Conservation (phyloP, 2,888 invertebrate species). For the Lacanobia wlatinum region DNA sequence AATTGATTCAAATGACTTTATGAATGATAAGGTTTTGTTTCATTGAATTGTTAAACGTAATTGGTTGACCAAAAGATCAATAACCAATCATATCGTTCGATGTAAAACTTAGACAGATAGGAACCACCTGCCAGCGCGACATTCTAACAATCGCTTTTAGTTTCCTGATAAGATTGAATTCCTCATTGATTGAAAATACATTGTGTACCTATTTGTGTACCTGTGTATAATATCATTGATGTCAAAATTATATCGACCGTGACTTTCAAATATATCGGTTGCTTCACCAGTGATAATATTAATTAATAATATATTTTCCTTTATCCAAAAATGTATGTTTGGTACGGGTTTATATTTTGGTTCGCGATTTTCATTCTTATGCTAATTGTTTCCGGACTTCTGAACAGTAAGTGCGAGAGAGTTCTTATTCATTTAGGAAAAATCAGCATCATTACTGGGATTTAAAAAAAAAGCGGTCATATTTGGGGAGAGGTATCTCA, state of each 20-base stretch:
- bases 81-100: background rate
- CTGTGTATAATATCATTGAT: background rate
- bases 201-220: too few species aligned
- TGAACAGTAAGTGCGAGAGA: background rate
- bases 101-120: background rate
- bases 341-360: constrained; percentile 24
- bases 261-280: constrained; percentile 11
- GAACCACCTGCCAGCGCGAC: too few species aligned
- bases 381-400: background rate
- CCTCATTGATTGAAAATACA: background rate
- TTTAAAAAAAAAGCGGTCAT: background rate
- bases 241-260: constrained; percentile 9
- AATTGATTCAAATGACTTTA: background rate
- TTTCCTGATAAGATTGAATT: constrained; percentile 9
- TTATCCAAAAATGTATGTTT: background rate
- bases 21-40: background rate
- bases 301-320: background rate
- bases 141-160: constrained; percentile 2
- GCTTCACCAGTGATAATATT: constrained; percentile 5
- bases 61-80: constrained; percentile 2
- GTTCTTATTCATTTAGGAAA: background rate
- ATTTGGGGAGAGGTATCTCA: background rate
- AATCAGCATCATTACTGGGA: background rate
- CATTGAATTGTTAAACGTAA: background rate
- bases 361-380: constrained; percentile 9